Conservation (phyloP, 1,140 invertebrate genomes). For the Mylabris phalerata region DNA sequence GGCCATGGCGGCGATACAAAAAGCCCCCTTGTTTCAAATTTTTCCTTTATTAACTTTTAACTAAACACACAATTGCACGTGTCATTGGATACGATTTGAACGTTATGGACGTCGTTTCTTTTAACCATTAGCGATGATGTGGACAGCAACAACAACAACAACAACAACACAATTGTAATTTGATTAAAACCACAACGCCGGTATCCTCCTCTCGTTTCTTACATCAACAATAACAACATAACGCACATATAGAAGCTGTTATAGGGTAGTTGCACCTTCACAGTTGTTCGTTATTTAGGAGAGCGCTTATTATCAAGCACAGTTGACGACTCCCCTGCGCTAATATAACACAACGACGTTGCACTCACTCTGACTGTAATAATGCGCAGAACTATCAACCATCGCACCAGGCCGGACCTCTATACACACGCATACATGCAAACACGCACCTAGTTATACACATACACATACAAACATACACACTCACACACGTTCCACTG, state of each 20-base stretch:
- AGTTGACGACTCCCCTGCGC: slow-evolving; percentile 41
- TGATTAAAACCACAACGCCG: no score
- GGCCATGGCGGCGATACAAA: slow-evolving; percentile 47
- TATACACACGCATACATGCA: slow-evolving; percentile 9
- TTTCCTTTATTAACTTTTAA: neutral
- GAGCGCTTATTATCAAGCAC: slow-evolving; percentile 26
- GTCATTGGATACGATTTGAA: slow-evolving; percentile 24
- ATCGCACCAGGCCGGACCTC: slow-evolving; percentile 26
- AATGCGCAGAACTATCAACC: slow-evolving; percentile 39
- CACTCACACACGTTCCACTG: slow-evolving; percentile 15
- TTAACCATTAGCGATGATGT: no score
- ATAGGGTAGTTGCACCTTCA: slow-evolving; percentile 33
- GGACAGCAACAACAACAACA: no score
- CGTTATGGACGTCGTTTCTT: slow-evolving; percentile 24
- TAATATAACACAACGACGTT: slow-evolving; percentile 34
- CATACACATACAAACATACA: slow-evolving; percentile 8
- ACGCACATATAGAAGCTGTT: neutral
- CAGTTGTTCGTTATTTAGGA: slow-evolving; percentile 22
- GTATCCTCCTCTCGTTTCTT: no score
- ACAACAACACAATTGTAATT: no score
- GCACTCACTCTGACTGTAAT: slow-evolving; percentile 34
- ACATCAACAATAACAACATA: no score
- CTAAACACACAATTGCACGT: slow-evolving; percentile 28
- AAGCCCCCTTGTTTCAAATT: neutral
- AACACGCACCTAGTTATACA: neutral